Percentiles rank a stretch among this genome's conserved stretches.
phyloP scores from a whole-genome alignment of 2,888 invertebrate genomes.

The Dioctria linearis region DNA sequence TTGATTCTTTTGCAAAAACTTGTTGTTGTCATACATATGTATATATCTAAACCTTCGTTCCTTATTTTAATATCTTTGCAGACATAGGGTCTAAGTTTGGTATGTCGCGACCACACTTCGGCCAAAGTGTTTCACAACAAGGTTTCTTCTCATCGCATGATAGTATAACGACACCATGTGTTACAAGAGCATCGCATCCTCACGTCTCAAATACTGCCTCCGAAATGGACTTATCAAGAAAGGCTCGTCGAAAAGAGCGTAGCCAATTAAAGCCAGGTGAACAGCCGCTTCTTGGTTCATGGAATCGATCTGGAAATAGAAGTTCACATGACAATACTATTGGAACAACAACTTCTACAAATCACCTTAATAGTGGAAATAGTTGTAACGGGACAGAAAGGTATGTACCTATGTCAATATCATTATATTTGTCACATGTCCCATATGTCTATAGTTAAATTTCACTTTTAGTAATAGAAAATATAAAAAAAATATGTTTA shows the following conservation, averaged over 20 bases:
- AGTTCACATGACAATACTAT: constrained; percentile 73
- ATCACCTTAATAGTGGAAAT: constrained; percentile 76
- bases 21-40: no score
- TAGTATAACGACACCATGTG: constrained; percentile 80
- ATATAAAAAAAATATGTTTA: no score
- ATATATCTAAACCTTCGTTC: no score
- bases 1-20: no score
- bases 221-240: constrained; percentile 82
- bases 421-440: no score
- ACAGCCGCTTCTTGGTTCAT: constrained; percentile 81
- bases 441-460: no score
- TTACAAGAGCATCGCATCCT: constrained; percentile 75
- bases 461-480: no score
- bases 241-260: constrained; percentile 76
- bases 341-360: constrained; percentile 73
- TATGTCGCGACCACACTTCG: constrained; percentile 75
- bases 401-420: constrained; percentile 67
- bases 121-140: constrained; percentile 73
- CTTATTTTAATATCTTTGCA: constrained; percentile 65
- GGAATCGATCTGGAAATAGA: constrained; percentile 74
- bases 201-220: constrained; percentile 77
- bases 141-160: constrained; percentile 82
- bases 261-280: constrained; percentile 80
- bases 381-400: constrained; percentile 80
- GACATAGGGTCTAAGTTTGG: constrained; percentile 87